Percentiles rank a stretch among this genome's conserved stretches.
These are phyloP conservation scores for Malacoctenus gilli DNA, from an alignment of 2,797 vertebrate species.

Conservation along the genomic window DNA sequence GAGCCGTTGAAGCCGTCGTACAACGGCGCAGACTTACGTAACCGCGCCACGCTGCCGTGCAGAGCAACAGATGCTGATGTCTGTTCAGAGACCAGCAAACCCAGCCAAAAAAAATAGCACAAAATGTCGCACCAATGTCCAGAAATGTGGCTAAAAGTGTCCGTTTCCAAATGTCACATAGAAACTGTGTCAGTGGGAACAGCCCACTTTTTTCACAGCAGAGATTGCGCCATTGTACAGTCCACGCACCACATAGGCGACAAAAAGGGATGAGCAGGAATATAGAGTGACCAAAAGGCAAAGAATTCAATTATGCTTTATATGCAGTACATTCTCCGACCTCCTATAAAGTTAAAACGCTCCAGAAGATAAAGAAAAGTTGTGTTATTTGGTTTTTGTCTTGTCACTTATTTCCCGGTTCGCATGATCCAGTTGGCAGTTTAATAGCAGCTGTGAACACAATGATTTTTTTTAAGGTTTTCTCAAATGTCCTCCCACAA, in stretches of 20 bases:
- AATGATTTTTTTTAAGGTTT: slow-evolving; percentile 27
- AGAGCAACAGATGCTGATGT: slow-evolving; percentile 61
- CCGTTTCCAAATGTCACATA: slow-evolving; percentile 25
- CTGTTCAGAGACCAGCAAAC: slow-evolving; percentile 21
- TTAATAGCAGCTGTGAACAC: slow-evolving; percentile 40
- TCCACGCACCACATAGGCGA: no score
- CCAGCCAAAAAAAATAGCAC: slow-evolving; percentile 3
- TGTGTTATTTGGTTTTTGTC: slow-evolving; percentile 35
- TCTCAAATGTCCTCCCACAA: slow-evolving; percentile 39
- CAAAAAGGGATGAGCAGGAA: slow-evolving; percentile 29
- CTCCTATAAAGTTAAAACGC: slow-evolving; percentile 17
- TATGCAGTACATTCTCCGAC: slow-evolving; percentile 10
- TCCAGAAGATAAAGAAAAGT: slow-evolving; percentile 17
- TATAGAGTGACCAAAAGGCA: slow-evolving; percentile 14
- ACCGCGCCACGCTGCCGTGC: slow-evolving; percentile 38
- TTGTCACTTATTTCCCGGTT: slow-evolving; percentile 46
- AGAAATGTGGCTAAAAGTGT: slow-evolving; percentile 47
- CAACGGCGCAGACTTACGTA: slow-evolving; percentile 45
- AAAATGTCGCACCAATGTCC: slow-evolving; percentile 33
- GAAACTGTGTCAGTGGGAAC: slow-evolving; percentile 45
- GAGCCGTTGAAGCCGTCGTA: slow-evolving; percentile 22
- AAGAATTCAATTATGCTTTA: slow-evolving; percentile 26
- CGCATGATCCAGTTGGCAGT: slow-evolving; percentile 44
- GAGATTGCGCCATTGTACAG: no score
- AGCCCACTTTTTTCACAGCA: no score